Evolutionary conservation across 53 echinoderm and acorn worm genomes (phyloP).

Genomic region (Mesocentrotus franciscanus): DNA sequence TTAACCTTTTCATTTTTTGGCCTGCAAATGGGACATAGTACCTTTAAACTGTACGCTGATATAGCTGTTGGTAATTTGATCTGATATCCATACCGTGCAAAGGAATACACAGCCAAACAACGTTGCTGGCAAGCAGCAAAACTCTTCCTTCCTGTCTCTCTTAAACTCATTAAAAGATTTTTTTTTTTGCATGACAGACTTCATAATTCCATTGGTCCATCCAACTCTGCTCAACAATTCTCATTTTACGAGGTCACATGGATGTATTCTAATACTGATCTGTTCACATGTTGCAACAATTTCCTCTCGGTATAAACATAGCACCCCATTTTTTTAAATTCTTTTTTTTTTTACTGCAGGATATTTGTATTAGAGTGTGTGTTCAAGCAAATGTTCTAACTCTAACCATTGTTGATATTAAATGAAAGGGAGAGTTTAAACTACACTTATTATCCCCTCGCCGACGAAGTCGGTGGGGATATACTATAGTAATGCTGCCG

Average conservation of each 20-base stretch:
- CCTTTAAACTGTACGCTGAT: too few relatives aligned
- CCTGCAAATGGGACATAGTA: too few relatives aligned
- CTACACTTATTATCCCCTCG: too few relatives aligned
- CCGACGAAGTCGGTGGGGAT: too few relatives aligned
- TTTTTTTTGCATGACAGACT: background rate
- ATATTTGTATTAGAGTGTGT: background rate
- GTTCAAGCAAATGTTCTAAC: background rate
- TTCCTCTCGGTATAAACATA: background rate
- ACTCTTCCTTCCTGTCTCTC: slow-evolving; percentile 8
- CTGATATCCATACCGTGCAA: background rate
- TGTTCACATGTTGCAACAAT: background rate
- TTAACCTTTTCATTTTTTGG: too few relatives aligned
- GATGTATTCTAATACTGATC: background rate
- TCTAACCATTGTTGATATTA: too few relatives aligned
- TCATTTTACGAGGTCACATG: background rate
- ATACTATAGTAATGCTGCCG: too few relatives aligned
- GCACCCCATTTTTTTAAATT: background rate
- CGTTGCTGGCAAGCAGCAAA: slow-evolving; percentile 9
- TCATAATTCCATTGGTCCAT: background rate
- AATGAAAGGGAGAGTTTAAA: too few relatives aligned
- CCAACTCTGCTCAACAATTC: background rate
- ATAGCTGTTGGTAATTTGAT: background rate
- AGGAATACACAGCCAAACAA: background rate
- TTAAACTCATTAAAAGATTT: background rate
- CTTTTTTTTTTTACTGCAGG: background rate